Base-by-base conservation (phyloP, 2,888 invertebrate genomes). In the Amaurobius ferox region DNA sequence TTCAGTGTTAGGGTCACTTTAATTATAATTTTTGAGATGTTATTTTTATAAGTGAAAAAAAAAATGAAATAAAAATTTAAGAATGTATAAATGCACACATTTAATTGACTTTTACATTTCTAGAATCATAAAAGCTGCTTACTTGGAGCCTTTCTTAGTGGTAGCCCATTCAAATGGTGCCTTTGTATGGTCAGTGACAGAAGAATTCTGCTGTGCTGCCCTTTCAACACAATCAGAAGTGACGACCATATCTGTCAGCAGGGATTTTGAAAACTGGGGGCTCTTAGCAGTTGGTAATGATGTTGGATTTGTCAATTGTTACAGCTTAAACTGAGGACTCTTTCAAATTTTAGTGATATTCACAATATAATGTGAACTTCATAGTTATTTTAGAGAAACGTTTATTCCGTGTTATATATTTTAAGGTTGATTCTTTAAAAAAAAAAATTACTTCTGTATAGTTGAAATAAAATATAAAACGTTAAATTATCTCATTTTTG, bases 201-300 rank as follows among this genome's bases (percentile, higher is more conserved):
- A 85, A 16, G 83, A 85, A 40, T 72, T 66, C 19, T 85, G 83
- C 23, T 85, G 71, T 66, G 83, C 83, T 35, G 44, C 72, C 13
- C 40, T 85, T 13, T 55, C 32, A 1, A 3, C 23, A 16, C 44
- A 35, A 28, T 11, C 55, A 16, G n/a, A 55, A 3, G 32, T 28
- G 7, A 61, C 83, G n/a, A 26, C 72, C 16, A 19, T 85, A 6
- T 19, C 71, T 19, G 39, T 74, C 26, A 28, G 35, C n/a, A 9
- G 16, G 7, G 23, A 44, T 6, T 11, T 23, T 0, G 32, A 55
- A 29, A 77, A 61, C n/a, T 35, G 9, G 19, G 30, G 61, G 0
- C 13, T 55, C 6, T 13, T 85, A n/a, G 71, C 71, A 7, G 26
- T 85, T 23, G 83, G 83, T 7, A 66, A 32, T 30, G 23, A 1